Conservation (phyloP, 2,797 vertebrate genomes). For the Eupleurogrammus muticus region DNA sequence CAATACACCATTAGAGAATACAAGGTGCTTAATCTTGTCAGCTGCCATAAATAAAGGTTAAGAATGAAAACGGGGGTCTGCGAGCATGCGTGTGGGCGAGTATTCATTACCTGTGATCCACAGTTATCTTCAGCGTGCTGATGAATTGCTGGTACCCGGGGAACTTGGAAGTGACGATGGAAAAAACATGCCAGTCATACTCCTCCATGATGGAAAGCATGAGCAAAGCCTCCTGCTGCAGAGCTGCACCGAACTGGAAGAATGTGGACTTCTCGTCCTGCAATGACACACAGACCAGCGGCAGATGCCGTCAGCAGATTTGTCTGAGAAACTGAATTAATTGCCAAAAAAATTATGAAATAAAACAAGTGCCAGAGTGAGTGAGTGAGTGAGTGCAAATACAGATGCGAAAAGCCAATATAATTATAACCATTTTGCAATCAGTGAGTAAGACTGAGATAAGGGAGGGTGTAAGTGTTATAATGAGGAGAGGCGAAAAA, state of each 20-base stretch:
- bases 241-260: slow-evolving; percentile 98
- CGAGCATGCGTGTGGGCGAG: slow-evolving; percentile 9
- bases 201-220: slow-evolving; percentile 99
- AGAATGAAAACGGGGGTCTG: slow-evolving; percentile 15
- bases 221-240: slow-evolving; percentile 96
- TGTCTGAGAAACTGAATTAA: slow-evolving; percentile 42
- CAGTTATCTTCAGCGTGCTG: slow-evolving; percentile 89
- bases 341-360: slow-evolving; percentile 4
- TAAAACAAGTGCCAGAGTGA: slow-evolving; percentile 7
- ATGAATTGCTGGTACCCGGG: slow-evolving; percentile 96
- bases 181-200: slow-evolving; percentile 99
- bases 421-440: slow-evolving; percentile 51
- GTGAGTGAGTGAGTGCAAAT: slow-evolving; percentile 15
- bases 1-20: slow-evolving; percentile 51
- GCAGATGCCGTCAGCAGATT: slow-evolving; percentile 49
- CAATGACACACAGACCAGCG: slow-evolving; percentile 53
- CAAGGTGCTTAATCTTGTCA: slow-evolving; percentile 43
- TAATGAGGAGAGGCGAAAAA: slow-evolving; percentile 25
- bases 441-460: slow-evolving; percentile 53
- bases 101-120: slow-evolving; percentile 79
- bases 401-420: slow-evolving; percentile 25
- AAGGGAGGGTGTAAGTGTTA: slow-evolving; percentile 30
- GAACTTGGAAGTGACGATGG: slow-evolving; percentile 97
- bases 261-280: slow-evolving; percentile 96
- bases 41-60: slow-evolving; percentile 38